A percentile compares a stretch with the other conserved stretches of the same genome.
These are phyloP conservation scores for Cacoxenus indagator DNA, from an alignment of 2,888 invertebrate genomes.

Conservation along the genomic window DNA sequence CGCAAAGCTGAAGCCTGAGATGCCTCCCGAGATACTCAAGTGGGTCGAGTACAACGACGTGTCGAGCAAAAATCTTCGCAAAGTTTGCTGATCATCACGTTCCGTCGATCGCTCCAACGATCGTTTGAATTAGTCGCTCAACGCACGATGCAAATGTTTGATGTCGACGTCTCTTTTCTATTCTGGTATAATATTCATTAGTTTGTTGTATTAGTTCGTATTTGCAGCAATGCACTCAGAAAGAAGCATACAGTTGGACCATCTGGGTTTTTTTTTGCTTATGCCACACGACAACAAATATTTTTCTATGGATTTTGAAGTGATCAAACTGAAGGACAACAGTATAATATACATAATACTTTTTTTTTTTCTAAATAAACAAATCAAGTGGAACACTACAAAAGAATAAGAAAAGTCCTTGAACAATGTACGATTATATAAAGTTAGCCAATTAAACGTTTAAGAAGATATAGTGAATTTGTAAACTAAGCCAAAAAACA, in stretches of 20 bases:
- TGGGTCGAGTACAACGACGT: constrained; percentile 82
- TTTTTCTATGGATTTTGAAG: constrained; percentile 5
- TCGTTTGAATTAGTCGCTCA: too few relatives aligned
- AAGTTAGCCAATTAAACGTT: not conserved
- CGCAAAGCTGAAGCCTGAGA: constrained; percentile 73
- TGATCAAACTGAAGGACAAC: not conserved
- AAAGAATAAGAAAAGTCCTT: not conserved
- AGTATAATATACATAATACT: not conserved
- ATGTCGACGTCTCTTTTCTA: too few relatives aligned
- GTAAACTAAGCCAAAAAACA: constrained; percentile 20
- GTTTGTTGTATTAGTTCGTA: not conserved
- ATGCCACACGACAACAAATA: not conserved
- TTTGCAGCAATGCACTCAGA: not conserved
- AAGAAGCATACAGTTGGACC: not conserved
- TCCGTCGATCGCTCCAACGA: not conserved
- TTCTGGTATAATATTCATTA: not conserved
- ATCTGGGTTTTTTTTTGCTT: not conserved
- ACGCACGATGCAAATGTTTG: too few relatives aligned
- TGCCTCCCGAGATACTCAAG: constrained; percentile 77
- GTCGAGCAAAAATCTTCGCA: constrained; percentile 77
- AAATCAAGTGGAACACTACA: not conserved
- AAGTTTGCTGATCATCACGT: constrained; percentile 60
- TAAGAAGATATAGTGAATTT: constrained; percentile 24
- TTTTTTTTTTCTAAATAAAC: not conserved
- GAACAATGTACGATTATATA: not conserved